phyloP scores from a whole-genome alignment of 2,113 vertebrate genomes.

The Rallus limicola region DNA sequence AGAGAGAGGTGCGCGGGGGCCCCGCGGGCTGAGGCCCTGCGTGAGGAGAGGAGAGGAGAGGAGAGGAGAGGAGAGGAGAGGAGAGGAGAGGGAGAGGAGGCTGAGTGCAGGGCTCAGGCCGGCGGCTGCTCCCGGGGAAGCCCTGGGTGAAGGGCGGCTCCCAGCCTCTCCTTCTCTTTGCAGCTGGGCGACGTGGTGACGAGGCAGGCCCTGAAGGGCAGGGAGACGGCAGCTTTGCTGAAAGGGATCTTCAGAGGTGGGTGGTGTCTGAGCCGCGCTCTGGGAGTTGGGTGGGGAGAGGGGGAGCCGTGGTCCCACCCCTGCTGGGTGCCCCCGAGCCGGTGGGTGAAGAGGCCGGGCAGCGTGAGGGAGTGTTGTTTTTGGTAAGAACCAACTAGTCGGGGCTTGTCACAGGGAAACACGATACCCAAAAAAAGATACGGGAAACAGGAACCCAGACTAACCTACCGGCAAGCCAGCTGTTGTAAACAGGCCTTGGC shows the following conservation, averaged over 20 bases:
- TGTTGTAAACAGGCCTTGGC: neutral
- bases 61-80: too few species aligned
- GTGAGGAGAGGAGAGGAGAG: neutral
- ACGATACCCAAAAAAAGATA: accelerated
- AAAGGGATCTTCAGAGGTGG: conserved; percentile 91
- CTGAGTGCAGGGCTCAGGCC: neutral
- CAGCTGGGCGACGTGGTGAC: conserved; percentile 82
- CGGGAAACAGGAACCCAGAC: accelerated
- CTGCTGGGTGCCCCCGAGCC: neutral
- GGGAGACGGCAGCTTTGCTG: conserved; percentile 78
- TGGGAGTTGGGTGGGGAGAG: too few species aligned
- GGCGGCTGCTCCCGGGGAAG: neutral
- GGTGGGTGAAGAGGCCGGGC: neutral
- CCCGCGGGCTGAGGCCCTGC: neutral
- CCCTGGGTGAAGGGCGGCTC: neutral
- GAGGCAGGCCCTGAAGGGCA: conserved; percentile 84
- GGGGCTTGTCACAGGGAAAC: neutral
- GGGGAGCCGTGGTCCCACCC: neutral
- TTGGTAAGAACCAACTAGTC: accelerated
- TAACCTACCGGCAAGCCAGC: neutral
- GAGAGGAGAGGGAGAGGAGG: neutral
- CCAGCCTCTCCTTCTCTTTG: neutral
- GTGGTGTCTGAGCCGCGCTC: neutral
- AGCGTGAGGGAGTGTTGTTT: neutral
- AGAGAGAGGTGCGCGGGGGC: conserved; percentile 63